Conservation (phyloP, 2,888 invertebrate genomes). For the Gymnocheta viridis region DNA sequence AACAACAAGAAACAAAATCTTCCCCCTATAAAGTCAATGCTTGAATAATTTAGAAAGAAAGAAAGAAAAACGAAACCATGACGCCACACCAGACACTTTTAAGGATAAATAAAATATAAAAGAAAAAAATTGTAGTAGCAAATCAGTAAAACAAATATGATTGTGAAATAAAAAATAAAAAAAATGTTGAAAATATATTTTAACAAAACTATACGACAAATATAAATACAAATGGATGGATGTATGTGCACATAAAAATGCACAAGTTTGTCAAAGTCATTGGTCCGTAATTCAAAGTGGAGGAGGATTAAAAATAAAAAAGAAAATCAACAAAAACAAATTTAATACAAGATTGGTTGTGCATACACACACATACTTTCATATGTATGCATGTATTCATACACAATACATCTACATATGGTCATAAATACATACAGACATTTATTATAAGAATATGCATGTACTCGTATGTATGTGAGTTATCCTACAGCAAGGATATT, state of each 20-base stretch:
- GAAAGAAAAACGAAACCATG: constrained; percentile 55
- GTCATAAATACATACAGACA: constrained; percentile 13
- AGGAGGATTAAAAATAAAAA: constrained; percentile 61
- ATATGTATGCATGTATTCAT: not conserved
- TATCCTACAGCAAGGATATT: constrained; percentile 56
- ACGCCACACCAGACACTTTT: constrained; percentile 55
- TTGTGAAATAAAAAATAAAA: constrained; percentile 70
- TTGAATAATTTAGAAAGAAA: constrained; percentile 45
- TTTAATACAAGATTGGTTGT: constrained; percentile 30
- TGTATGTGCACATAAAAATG: constrained; percentile 41
- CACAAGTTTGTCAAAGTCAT: constrained; percentile 68
- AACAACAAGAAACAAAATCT: constrained; percentile 54
- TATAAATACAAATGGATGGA: constrained; percentile 1
- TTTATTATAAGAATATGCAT: constrained; percentile 6
- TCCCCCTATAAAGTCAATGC: constrained; percentile 53
- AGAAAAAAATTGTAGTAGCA: constrained; percentile 14
- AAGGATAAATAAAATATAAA: constrained; percentile 15
- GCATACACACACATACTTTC: not conserved
- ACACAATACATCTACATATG: not conserved
- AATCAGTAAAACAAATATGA: constrained; percentile 54
- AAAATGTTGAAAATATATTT: constrained; percentile 14
- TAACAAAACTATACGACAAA: constrained; percentile 19
- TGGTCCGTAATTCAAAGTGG: constrained; percentile 60
- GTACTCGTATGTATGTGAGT: constrained; percentile 39
- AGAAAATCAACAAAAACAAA: constrained; percentile 47